Conservation (phyloP, 1,140 invertebrate genomes). For the Odontomachus brunneus region DNA sequence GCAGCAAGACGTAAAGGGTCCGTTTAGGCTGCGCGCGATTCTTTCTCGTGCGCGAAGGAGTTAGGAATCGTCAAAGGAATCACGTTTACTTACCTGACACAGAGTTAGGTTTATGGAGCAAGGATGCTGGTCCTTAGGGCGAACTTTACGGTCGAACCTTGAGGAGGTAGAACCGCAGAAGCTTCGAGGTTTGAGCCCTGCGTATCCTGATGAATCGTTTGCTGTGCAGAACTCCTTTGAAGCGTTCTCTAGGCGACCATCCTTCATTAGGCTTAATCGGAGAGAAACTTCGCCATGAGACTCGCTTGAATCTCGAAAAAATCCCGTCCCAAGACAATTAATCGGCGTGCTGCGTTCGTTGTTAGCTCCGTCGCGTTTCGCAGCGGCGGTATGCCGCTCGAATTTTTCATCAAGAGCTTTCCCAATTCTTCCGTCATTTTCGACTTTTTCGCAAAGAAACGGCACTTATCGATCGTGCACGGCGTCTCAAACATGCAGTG, state of each 20-base stretch:
- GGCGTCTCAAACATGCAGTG: constrained; percentile 9
- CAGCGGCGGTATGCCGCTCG: not conserved
- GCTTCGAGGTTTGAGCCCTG: constrained; percentile 70
- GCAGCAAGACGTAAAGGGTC: not conserved
- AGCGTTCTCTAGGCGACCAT: constrained; percentile 71
- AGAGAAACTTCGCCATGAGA: constrained; percentile 44
- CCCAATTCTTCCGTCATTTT: not conserved
- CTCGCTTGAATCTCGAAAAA: constrained; percentile 18
- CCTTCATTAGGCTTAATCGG: constrained; percentile 75
- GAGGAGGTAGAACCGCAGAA: constrained; percentile 73
- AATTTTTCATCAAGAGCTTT: not conserved
- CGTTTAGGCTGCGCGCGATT: constrained; percentile 34
- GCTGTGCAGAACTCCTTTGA: constrained; percentile 70
- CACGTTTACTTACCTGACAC: constrained; percentile 72
- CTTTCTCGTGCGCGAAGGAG: constrained; percentile 61
- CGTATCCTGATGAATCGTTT: constrained; percentile 76
- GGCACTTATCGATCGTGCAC: constrained; percentile 43
- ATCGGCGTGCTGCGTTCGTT: too few species aligned
- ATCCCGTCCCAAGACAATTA: not conserved
- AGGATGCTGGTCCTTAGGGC: constrained; percentile 68
- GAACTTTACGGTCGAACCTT: constrained; percentile 71
- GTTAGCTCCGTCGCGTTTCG: not conserved
- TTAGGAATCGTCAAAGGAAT: constrained; percentile 73
- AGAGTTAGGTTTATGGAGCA: constrained; percentile 73
- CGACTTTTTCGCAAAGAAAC: constrained; percentile 32